Percentiles rank a stretch among this genome's conserved stretches.
Evolutionary conservation across 2,113 vertebrate genomes (phyloP).

Genomic region (Pimephales promelas): DNA sequence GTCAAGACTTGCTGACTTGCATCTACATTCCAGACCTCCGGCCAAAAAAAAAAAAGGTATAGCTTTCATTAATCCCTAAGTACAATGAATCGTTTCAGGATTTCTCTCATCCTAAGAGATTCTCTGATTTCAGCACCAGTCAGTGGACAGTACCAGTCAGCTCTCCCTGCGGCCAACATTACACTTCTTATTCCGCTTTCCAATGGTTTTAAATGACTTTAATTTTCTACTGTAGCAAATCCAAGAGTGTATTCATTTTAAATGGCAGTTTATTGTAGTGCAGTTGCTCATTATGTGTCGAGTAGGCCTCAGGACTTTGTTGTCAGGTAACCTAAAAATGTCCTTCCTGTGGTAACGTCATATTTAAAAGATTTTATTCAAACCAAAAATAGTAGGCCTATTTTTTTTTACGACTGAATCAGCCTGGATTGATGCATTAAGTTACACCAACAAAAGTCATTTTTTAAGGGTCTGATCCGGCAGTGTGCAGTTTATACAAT

Average conservation of each 20-base stretch:
- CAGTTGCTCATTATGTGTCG: neutral
- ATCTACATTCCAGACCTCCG: neutral
- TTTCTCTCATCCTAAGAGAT: neutral
- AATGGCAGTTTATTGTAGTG: neutral
- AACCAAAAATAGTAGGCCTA: neutral
- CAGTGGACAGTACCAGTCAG: conserved; percentile 38
- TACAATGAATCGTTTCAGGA: neutral
- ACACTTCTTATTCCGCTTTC: neutral
- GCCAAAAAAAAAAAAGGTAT: neutral
- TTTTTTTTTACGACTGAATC: neutral
- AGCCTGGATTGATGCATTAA: neutral
- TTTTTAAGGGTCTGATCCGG: neutral
- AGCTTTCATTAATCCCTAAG: conserved; percentile 12
- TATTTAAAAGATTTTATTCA: neutral
- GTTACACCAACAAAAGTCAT: neutral
- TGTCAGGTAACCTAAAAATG: neutral
- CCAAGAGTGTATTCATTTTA: neutral
- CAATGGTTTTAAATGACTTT: conserved; percentile 10
- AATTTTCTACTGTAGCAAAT: neutral
- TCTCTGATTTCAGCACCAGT: conserved; percentile 42
- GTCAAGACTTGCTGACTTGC: conserved; percentile 7
- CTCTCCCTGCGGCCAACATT: neutral
- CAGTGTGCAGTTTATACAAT: neutral
- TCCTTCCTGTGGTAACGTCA: neutral
- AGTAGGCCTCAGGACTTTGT: neutral